Evolutionary conservation across 2,888 invertebrate genomes (phyloP), one percentile per base, ranked within the genome.

Genomic region (Drosophila buzzatii): DNA sequence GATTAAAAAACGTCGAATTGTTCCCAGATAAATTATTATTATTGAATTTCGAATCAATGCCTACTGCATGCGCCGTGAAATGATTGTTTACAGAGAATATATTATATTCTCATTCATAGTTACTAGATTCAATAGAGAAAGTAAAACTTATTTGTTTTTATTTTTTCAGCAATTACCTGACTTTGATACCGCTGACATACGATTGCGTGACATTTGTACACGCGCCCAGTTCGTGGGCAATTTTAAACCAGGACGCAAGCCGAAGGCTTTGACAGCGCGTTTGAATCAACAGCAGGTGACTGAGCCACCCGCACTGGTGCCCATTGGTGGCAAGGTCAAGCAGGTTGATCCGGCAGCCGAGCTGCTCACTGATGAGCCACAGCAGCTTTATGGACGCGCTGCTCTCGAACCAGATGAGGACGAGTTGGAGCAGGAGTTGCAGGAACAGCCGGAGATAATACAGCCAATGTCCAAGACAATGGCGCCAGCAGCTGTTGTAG

Each of bases 181-280:
- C 91, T 94, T 97, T 59, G 96, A 96, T 85, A 96, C 96, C 16
- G 94, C 95, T 81, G 96, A 96, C 56, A 96, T 98, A 79, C 95
- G 96, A 10, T 92, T 98, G 60, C 95, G 96, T 81, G 97, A 96
- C 74, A 91, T 93, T 14, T 92, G 92, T 69, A 91, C 91, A 3
- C 85, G 93, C 20, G 92, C 93, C 1, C 92, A 93, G 74, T 89
- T 93, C 70, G 90, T 91, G 12, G 91, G 91, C 6, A 92, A 89
- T 52, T 92, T 92, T 55, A 92, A 92, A 57, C 89, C 91, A 0
- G 92, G 92, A 3, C 89, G 92, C 3, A 93, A 92, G 51, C 90
- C 92, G 2, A 92, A 92, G 63, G 76, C 82, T 33, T 42, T 85
- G 16, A 78, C 79, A 60, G 76, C 82, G 33, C 90, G 87, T 52